phyloP scores from a whole-genome alignment of 2,888 invertebrate species.

The Ectropis crepuscularia region DNA sequence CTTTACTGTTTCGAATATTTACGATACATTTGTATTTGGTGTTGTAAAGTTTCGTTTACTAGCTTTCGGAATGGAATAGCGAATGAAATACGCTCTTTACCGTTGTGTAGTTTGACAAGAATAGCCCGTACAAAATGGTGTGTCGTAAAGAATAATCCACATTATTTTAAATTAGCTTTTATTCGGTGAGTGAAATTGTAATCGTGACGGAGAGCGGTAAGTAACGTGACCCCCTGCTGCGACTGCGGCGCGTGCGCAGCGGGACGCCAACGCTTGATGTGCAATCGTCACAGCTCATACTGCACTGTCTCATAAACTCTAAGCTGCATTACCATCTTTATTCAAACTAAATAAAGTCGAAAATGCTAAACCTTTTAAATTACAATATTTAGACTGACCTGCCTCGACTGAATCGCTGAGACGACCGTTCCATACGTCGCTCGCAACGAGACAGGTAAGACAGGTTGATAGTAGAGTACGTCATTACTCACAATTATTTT shows the following conservation, averaged over 20 bases:
- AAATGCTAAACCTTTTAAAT: constrained; percentile 15
- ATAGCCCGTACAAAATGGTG: constrained; percentile 33
- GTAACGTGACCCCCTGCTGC: constrained; percentile 65
- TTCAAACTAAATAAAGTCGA: constrained; percentile 32
- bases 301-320: constrained; percentile 29
- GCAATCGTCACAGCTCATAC: constrained; percentile 45
- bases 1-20: constrained; percentile 44
- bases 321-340: constrained; percentile 27
- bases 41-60: constrained; percentile 32
- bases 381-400: constrained; percentile 14
- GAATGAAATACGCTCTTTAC: constrained; percentile 39
- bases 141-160: constrained; percentile 48
- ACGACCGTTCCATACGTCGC: constrained; percentile 36
- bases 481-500: constrained; percentile 62
- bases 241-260: constrained; percentile 65
- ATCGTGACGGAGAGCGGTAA: constrained; percentile 76
- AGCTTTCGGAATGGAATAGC: constrained; percentile 35
- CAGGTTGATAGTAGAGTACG: constrained; percentile 58
- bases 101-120: constrained; percentile 46
- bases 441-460: constrained; percentile 54
- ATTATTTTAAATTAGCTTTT: constrained; percentile 61
- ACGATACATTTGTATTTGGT: constrained; percentile 37
- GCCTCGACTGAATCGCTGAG: constrained; percentile 7
- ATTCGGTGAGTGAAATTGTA: constrained; percentile 69
- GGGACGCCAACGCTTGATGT: constrained; percentile 59